Percentiles rank a stretch among this genome's conserved stretches.
phyloP scores from a whole-genome alignment of 2,888 invertebrate genomes.

The Scaptomyza cyrtandrae region DNA sequence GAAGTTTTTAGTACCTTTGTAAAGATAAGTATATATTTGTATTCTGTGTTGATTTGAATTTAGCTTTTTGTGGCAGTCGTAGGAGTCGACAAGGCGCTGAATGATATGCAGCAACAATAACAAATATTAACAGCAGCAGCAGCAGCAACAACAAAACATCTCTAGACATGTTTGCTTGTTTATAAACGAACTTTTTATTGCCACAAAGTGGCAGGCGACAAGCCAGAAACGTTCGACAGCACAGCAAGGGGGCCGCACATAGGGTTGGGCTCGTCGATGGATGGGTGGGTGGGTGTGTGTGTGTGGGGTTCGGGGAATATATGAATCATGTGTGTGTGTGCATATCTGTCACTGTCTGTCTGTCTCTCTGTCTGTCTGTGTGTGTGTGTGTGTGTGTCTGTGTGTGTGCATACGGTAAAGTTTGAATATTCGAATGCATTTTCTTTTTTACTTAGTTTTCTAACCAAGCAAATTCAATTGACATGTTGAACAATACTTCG shows the following conservation, averaged over 20 bases:
- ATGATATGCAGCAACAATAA: slow-evolving; percentile 59
- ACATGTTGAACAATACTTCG: slow-evolving; percentile 35
- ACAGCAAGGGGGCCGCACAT: background rate
- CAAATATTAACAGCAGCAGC: slow-evolving; percentile 34
- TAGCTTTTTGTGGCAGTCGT: slow-evolving; percentile 15
- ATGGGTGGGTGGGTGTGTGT: background rate
- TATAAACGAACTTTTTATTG: slow-evolving; percentile 77
- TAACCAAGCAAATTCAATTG: slow-evolving; percentile 46
- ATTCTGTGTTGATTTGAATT: slow-evolving; percentile 10
- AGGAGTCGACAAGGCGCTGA: slow-evolving; percentile 60
- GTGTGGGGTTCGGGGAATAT: background rate
- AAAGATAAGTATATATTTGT: background rate
- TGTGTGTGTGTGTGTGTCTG: slow-evolving; percentile 10
- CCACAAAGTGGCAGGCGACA: slow-evolving; percentile 73
- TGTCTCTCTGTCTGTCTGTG: background rate
- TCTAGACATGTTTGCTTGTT: slow-evolving; percentile 68
- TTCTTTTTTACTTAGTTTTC: slow-evolving; percentile 6
- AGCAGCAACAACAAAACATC: slow-evolving; percentile 52
- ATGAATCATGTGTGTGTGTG: slow-evolving; percentile 8
- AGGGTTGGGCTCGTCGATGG: background rate
- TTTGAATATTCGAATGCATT: slow-evolving; percentile 59
- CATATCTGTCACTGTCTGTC: background rate
- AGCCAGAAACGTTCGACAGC: slow-evolving; percentile 51
- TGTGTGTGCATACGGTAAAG: slow-evolving; percentile 36
- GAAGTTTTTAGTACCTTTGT: background rate